phyloP scores from a whole-genome alignment of 2,888 invertebrate genomes.

The Liopterus haemorrhoidalis region DNA sequence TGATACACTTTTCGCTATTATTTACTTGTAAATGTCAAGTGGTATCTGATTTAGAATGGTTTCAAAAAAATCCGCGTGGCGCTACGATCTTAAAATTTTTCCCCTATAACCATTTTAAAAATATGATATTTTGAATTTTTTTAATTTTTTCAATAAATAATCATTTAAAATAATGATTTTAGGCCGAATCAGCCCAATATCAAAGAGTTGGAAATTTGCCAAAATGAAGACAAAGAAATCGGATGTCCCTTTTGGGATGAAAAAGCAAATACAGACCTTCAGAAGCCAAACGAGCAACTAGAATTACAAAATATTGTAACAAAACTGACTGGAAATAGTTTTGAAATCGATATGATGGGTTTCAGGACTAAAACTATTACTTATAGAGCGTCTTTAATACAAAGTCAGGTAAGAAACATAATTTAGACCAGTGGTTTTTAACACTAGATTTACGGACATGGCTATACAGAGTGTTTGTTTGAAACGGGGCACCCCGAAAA shows the following conservation, averaged over 20 bases:
- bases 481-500: too few species aligned
- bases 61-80: conserved; percentile 10
- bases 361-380: conserved; percentile 44
- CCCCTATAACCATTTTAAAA: neutral
- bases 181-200: conserved; percentile 40
- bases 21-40: too few species aligned
- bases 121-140: conserved; percentile 11
- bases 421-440: neutral
- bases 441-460: neutral
- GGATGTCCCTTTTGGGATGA: conserved; percentile 39
- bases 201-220: conserved; percentile 43
- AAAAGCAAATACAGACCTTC: conserved; percentile 26
- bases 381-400: conserved; percentile 42
- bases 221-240: conserved; percentile 39
- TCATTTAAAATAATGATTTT: conserved; percentile 12
- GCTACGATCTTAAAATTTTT: conserved; percentile 11
- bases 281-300: conserved; percentile 34
- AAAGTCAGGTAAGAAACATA: conserved; percentile 37
- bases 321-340: conserved; percentile 37
- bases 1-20: too few species aligned
- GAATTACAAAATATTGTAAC: conserved; percentile 38
- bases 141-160: conserved; percentile 4
- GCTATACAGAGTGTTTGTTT: too few species aligned
- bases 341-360: conserved; percentile 45
- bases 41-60: too few species aligned